Evolutionary conservation across 30 jellyfish, hydroid and myxozoan species (phyloP).

Genomic region (Rhopilema esculentum): DNA sequence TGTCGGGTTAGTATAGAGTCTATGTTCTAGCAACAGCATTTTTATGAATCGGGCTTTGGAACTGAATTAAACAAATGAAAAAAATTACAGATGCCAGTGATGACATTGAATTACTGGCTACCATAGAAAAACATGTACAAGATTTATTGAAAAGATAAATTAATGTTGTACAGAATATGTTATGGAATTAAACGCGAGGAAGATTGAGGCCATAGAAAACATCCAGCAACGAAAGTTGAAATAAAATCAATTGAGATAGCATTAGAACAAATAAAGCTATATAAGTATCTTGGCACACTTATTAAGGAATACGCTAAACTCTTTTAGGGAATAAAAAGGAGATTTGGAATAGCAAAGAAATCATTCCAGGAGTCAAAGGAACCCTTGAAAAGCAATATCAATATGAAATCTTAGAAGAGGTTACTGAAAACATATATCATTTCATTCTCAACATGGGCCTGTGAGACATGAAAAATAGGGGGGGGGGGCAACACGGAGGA

Average conservation of each 20-base stretch:
- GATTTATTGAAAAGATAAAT: conserved; percentile 10
- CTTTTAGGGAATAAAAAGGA: conserved; percentile 38
- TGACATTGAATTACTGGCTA: too few species aligned
- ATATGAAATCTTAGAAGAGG: conserved; percentile 34
- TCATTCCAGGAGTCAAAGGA: conserved; percentile 47
- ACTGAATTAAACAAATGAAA: too few species aligned
- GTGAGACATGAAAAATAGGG: conserved; percentile 30
- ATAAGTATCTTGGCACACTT: conserved; percentile 41
- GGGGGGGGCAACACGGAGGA: conserved; percentile 41
- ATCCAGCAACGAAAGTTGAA: conserved; percentile 16
- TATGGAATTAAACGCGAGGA: conserved; percentile 31
- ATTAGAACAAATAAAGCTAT: conserved; percentile 48
- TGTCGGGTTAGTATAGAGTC: too few species aligned
- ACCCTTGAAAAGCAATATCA: conserved; percentile 21
- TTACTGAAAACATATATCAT: conserved; percentile 23
- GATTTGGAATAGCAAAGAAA: conserved; percentile 56
- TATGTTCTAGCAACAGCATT: too few species aligned
- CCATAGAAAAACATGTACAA: neutral
- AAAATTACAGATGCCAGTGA: too few species aligned
- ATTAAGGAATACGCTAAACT: conserved; percentile 35
- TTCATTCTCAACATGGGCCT: conserved; percentile 32
- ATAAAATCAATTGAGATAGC: conserved; percentile 47
- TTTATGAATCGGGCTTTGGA: too few species aligned
- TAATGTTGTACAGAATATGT: conserved; percentile 19
- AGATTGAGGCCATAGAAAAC: conserved; percentile 22